These are phyloP conservation scores for Gymnorhina tibicen DNA, from an alignment of 2,113 vertebrate genomes.

Conservation along the genomic window DNA sequence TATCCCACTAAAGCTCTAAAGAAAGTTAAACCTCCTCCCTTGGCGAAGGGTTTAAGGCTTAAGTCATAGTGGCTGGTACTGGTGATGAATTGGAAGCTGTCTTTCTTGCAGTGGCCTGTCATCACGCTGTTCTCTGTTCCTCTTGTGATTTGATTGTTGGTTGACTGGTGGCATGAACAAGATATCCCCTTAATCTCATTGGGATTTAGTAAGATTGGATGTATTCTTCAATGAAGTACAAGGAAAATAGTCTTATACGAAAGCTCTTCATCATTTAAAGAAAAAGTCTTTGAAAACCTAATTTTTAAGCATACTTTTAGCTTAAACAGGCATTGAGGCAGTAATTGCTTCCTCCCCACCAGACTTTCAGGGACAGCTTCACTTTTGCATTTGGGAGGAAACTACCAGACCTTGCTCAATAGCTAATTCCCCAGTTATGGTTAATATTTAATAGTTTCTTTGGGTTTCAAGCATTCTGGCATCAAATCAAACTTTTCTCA, in stretches of 20 bases:
- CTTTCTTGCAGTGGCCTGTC: neutral
- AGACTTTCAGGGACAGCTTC: neutral
- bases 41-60: neutral
- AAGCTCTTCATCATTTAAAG: neutral
- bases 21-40: neutral
- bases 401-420: accelerated
- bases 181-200: neutral
- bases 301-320: neutral
- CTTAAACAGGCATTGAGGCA: neutral
- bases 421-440: neutral
- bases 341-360: neutral
- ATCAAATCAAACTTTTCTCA: neutral
- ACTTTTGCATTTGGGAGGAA: neutral
- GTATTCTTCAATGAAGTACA: neutral
- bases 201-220: neutral
- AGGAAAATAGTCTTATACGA: neutral
- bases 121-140: neutral
- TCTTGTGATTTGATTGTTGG: neutral
- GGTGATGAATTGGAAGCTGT: neutral
- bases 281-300: neutral
- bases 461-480: neutral
- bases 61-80: accelerated
- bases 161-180: neutral
- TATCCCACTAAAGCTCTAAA: neutral
- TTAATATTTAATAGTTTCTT: neutral